These are phyloP conservation scores for Amniataba percoides DNA, from an alignment of 2,797 vertebrate genomes.

Conservation along the genomic window DNA sequence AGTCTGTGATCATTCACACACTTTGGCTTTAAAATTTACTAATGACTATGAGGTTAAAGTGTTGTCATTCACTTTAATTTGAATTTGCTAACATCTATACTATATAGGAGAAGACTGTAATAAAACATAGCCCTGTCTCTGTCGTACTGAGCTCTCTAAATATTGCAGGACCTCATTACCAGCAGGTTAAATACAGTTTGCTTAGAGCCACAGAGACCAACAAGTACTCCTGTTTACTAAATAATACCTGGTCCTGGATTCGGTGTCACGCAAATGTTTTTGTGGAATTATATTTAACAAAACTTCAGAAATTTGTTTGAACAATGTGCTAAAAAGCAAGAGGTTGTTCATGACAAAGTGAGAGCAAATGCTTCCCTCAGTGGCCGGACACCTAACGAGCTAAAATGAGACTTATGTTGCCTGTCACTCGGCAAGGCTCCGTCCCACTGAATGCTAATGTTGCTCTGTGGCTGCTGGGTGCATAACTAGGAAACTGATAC, in stretches of 20 bases:
- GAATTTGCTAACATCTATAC: background rate
- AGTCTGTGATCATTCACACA: background rate
- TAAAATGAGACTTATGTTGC: background rate
- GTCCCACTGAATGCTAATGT: background rate
- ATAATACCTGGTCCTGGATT: background rate
- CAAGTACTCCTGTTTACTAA: background rate
- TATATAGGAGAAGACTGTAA: background rate
- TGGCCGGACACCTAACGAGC: background rate
- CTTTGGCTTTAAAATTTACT: conserved; percentile 12
- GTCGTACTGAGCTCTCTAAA: background rate
- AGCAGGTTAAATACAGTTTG: background rate
- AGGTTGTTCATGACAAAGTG: background rate
- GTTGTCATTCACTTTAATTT: background rate
- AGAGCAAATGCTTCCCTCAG: background rate
- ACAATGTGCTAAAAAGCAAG: background rate
- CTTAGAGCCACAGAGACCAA: too few species aligned
- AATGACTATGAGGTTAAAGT: background rate
- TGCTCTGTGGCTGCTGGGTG: background rate
- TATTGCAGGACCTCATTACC: background rate
- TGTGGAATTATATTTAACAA: background rate
- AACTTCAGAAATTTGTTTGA: background rate
- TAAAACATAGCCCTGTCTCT: background rate
- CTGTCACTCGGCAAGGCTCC: too few species aligned
- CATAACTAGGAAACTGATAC: background rate
- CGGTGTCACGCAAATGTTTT: background rate